phyloP scores from a whole-genome alignment of 2,113 vertebrate species.

The Anhinga rufa region DNA sequence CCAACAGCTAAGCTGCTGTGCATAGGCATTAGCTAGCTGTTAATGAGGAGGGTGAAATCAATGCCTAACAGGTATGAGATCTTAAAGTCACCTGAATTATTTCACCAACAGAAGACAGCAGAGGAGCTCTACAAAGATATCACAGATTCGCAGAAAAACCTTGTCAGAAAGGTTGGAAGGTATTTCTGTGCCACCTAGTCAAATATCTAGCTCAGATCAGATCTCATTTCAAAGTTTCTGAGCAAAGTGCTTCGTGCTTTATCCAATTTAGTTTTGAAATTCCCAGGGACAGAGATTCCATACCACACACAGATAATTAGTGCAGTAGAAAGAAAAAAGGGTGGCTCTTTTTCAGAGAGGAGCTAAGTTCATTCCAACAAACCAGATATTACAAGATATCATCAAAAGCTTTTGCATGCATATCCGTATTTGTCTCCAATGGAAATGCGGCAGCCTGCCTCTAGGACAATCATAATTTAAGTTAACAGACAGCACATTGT shows the following conservation, averaged over 20 bases:
- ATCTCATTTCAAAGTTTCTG: fast-evolving
- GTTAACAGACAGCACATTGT: fast-evolving
- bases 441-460: background rate
- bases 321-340: background rate
- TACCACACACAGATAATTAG: fast-evolving
- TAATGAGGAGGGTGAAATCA: background rate
- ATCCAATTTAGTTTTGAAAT: background rate
- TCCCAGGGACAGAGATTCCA: background rate
- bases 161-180: background rate
- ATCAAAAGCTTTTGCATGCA: background rate
- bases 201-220: background rate
- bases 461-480: background rate
- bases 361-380: background rate
- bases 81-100: background rate
- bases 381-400: fast-evolving
- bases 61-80: background rate
- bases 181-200: background rate
- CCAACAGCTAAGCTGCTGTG: background rate
- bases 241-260: background rate
- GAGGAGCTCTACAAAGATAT: background rate
- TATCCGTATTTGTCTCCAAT: fast-evolving
- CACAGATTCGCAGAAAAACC: background rate
- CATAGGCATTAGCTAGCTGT: background rate
- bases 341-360: background rate
- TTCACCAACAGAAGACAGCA: background rate